Evolutionary conservation across 2,888 invertebrate species (phyloP), one percentile per base, ranked within the genome.

Genomic region (Limnephilus rhombicus): DNA sequence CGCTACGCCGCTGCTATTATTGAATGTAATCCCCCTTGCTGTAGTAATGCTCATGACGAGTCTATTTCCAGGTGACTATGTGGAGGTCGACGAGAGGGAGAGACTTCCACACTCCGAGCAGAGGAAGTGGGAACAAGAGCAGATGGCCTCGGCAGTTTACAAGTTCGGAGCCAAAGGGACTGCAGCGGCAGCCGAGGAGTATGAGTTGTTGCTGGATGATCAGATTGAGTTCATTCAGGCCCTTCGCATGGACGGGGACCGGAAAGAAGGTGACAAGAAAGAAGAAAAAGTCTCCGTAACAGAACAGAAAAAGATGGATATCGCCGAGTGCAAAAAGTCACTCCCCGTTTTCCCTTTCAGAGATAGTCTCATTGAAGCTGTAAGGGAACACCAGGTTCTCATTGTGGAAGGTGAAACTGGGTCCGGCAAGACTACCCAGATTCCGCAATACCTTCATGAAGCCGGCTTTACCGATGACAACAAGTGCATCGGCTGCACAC

Each of bases 361-460:
- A 95, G 97, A 98, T 85, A 98, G 98, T 94, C 96, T 99, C 41
- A 98, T 99, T 94, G 97, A 98, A 94, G 99, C 99, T 18, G 98
- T 99, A n/a, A 97, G 96, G 94, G 98, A 98, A 93, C 98, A 98
- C 95, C 98, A 98, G 96, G 97, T 99, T 94, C 96, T 99, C 41
- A 99, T 99, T 94, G 98, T 99, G 93, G 99, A 99, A 96, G 99
- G 99, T 91, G 99, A 99, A 96, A 99, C 99, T 11, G 99, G 99
- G 0, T 99, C 99, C 18, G 99, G 99, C 5, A 99, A 99, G 97
- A 99, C 99, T 0, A 99, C 99, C 13, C 99, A 99, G 96, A 98
- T 99, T 94, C 99, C 99, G 0, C 99, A 99, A 95, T 99, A 99
- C 95, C 96, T 99, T 15, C 98, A 99, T 95, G 99, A 99, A 95